These are phyloP conservation scores for Lordiphosa mommai DNA, from an alignment of 1,140 invertebrate genomes.

Conservation along the genomic window DNA sequence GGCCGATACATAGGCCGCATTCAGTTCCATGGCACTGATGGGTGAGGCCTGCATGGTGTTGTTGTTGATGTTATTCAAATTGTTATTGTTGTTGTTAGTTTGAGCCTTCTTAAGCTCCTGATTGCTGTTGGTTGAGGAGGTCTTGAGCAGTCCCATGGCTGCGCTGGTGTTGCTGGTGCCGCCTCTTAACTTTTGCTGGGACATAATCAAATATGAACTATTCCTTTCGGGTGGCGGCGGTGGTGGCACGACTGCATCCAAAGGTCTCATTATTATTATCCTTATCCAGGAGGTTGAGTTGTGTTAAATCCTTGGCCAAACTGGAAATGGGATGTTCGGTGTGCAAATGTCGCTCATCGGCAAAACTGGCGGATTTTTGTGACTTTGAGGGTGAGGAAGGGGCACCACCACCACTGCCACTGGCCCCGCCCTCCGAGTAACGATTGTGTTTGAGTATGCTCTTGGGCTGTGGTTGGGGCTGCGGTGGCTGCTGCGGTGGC, in stretches of 20 bases:
- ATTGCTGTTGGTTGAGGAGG: conserved; percentile 45
- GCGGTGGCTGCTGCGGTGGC: conserved; percentile 3
- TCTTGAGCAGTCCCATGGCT: neutral
- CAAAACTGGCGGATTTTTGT: conserved; percentile 77
- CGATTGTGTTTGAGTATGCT: conserved; percentile 78
- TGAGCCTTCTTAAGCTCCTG: conserved; percentile 54
- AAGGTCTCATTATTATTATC: conserved; percentile 53
- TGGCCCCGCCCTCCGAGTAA: conserved; percentile 56
- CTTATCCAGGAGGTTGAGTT: conserved; percentile 54
- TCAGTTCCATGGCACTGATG: conserved; percentile 65
- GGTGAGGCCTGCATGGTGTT: conserved; percentile 56
- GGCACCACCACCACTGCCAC: conserved; percentile 27
- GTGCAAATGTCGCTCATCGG: conserved; percentile 72
- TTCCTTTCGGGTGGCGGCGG: conserved; percentile 89
- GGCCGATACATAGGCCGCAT: conserved; percentile 64
- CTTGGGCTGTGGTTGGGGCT: conserved; percentile 64
- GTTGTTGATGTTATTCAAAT: conserved; percentile 40
- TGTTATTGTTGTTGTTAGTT: conserved; percentile 52
- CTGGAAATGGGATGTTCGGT: conserved; percentile 74
- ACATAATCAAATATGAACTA: conserved; percentile 91
- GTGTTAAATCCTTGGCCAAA: conserved; percentile 63
- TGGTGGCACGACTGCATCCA: conserved; percentile 77
- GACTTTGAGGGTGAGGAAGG: conserved; percentile 79
- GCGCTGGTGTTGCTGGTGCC: conserved; percentile 40
- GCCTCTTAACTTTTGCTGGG: conserved; percentile 80